Base-by-base conservation (phyloP, 1,140 invertebrate species). In the Cotesia typhae region DNA sequence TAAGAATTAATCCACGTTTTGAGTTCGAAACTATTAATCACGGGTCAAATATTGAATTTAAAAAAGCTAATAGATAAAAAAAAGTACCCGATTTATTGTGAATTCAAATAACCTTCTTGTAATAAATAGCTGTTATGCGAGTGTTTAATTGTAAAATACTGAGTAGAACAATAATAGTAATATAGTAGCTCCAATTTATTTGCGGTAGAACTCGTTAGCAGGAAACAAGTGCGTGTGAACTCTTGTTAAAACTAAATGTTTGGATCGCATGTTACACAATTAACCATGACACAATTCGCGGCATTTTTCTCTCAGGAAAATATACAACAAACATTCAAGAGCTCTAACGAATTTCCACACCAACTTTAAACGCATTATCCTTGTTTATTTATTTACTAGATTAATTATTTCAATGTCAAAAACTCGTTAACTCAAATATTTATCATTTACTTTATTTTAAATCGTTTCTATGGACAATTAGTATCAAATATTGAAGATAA, bases 251-350 rank as follows among this genome's bases (percentile, higher is more conserved):
- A 47, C 41, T 47, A 47, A 47, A 20, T 28, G 57, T 59, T 59
- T 59, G 57, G 20, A 59, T 59, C 17, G 57, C 20, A 59, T 28
- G 57, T 28, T 59, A 20, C 57, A 20, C 17, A 20, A 59, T 59
- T 20, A 59, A 59, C 57, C 57, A 59, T 59, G 57, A 59, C 57
- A 59, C 20, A 59, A 20, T 59, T 59, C 17, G 57, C 17, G 1
- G 9, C 9, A 59, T 59, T 59, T 59, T 59, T 59, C 57, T 59
- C 57, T 59, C 57, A 20, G 57, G 20, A 59, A 59, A 20, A 59
- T 28, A 59, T 28, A 59, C 6, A 20, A 9, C 20, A 28, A 20
- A 17, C 28, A 7, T 59, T 59, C 9, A 9, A 59, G 57, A 20
- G 17, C 17, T 59, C 41, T 47, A 47, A 47, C 5, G 5, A 47